Evolutionary conservation across 2,113 vertebrate species (phyloP).

Genomic region (Leucopternis melanops): DNA sequence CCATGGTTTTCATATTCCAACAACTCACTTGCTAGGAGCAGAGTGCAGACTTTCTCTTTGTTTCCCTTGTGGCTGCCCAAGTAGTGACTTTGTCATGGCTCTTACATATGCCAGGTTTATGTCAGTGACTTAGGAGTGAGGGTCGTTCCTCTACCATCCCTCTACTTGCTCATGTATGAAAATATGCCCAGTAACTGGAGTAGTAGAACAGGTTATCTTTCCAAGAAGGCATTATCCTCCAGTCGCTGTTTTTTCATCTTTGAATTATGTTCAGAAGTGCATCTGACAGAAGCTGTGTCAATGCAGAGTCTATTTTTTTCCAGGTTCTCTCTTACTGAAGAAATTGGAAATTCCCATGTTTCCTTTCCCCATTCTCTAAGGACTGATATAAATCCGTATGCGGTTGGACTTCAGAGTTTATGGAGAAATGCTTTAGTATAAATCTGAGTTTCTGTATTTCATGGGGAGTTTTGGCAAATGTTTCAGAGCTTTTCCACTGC

Average conservation of each 20-base stretch:
- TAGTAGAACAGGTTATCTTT: neutral
- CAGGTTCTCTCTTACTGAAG: neutral
- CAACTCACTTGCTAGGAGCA: neutral
- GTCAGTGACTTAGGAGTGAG: neutral
- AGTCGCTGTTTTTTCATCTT: neutral
- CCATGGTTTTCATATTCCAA: neutral
- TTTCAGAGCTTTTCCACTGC: neutral
- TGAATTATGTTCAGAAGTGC: neutral
- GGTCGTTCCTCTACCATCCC: neutral
- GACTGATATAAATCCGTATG: neutral
- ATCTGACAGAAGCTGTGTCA: neutral
- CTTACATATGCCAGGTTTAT: neutral
- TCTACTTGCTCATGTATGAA: neutral
- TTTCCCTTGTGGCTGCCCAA: neutral
- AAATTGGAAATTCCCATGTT: neutral
- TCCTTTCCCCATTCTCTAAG: neutral
- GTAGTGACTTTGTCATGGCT: neutral
- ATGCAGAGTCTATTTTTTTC: neutral
- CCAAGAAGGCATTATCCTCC: neutral
- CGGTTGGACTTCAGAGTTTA: neutral
- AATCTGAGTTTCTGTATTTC: neutral
- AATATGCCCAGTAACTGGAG: neutral
- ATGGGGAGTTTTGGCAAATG: neutral
- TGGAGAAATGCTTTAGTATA: neutral
- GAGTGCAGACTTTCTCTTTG: neutral